Evolutionary conservation across 2,113 vertebrate species (phyloP), one percentile per base, ranked within the genome.

Genomic region (Spea multiplicata): DNA sequence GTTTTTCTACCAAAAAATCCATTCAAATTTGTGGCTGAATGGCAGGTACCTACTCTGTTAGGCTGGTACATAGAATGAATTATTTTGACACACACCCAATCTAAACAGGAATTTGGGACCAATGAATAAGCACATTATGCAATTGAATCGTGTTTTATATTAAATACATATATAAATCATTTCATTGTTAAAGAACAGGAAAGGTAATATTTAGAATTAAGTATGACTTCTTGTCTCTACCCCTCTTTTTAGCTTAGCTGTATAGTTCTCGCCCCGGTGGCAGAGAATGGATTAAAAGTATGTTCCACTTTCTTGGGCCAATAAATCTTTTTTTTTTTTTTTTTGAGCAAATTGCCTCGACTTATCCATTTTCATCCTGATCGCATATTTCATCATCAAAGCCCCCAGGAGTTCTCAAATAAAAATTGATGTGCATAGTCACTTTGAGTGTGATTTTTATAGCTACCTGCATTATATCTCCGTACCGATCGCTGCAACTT

Each of bases 381-480:
- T 79, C 70, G 57, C 76, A 78, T 66, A 78, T 61, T 78, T 78
- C 59, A 78, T 78, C 76, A 72, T 79, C 69, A 57, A 66, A 79
- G 30, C 70, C 59, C 76, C 76, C 61, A 72, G 62, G 76, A 65
- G 69, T 53, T 61, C 68, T 79, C 49, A 66, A 66, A 66, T 79
- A 79, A 79, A 79, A 79, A 73, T 73, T 66, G 69, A 79, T 79
- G 69, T 62, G 71, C 70, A 72, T 73, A 79, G 70, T 73, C 70
- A 66, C 61, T 71, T 64, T 64, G 76, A 52, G 2, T 49, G 76
- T 64, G 68, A 71, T 50, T 78, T 69, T 78, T 71, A 45, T 64
- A 61, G 53, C 67, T 48, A 70, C 30, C 16, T n/a, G 48, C 76
- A 30, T 45, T 64, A 70, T 69, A 70, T 77, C 53, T 44, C 66